Percentiles rank a stretch among this genome's conserved stretches.
These are phyloP conservation scores for Pseudococcus longispinus DNA, from an alignment of 2,888 invertebrate species.

Conservation along the genomic window DNA sequence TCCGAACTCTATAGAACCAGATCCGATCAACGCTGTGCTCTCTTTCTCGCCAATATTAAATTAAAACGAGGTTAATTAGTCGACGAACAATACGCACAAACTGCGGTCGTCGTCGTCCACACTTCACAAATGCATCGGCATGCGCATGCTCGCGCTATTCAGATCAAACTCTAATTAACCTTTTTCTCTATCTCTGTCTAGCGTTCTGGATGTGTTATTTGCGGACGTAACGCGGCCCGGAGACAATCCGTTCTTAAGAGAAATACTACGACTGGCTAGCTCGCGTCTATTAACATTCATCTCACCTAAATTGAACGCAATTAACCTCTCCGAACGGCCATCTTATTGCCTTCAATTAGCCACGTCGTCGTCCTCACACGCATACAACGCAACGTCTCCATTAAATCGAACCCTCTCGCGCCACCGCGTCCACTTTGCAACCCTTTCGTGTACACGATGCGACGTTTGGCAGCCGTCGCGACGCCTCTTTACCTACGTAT, in stretches of 20 bases:
- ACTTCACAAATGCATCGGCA: background rate
- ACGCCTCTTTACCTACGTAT: background rate
- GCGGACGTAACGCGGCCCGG: background rate
- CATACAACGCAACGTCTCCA: background rate
- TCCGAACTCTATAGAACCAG: background rate
- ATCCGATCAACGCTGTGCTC: background rate
- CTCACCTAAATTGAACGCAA: constrained; percentile 56
- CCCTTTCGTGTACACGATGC: background rate
- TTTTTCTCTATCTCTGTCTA: background rate
- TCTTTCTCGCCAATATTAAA: constrained; percentile 14
- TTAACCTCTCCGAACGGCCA: constrained; percentile 49
- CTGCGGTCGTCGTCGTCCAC: no score
- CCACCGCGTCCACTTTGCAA: background rate
- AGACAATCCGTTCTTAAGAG: background rate
- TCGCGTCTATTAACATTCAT: constrained; percentile 47
- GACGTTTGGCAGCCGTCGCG: background rate
- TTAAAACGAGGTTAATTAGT: constrained; percentile 46
- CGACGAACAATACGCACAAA: background rate
- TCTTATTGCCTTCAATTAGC: constrained; percentile 52
- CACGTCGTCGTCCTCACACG: background rate
- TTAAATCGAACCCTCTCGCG: background rate
- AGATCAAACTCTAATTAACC: constrained; percentile 41
- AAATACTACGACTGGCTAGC: background rate
- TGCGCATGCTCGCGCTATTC: background rate
- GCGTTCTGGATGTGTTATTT: background rate